Evolutionary conservation across 2,888 invertebrate species (phyloP).

Genomic region (Tenodera sinensis): DNA sequence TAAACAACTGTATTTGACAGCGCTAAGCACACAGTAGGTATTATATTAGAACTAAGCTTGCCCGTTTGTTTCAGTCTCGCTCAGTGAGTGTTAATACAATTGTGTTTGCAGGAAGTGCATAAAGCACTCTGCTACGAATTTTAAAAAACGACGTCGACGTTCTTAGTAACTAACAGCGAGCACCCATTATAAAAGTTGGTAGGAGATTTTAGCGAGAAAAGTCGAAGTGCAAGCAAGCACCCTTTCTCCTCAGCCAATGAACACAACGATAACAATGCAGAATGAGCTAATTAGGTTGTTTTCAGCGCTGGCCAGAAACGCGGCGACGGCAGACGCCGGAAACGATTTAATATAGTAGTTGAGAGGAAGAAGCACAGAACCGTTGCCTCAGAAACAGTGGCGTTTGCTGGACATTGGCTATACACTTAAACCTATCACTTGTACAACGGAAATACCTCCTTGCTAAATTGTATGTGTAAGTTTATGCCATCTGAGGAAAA

Average conservation of each 20-base stretch:
- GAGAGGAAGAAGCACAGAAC: background rate
- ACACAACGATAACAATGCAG: background rate
- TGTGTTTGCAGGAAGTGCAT: background rate
- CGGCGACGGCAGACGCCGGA: background rate
- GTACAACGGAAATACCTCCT: too few species aligned
- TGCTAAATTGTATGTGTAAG: too few species aligned
- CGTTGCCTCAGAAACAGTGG: background rate
- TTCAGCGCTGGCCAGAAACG: background rate
- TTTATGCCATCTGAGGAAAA: too few species aligned
- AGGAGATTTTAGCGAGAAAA: background rate
- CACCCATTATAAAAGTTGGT: background rate
- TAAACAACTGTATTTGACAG: background rate
- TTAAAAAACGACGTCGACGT: background rate
- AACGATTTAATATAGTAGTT: background rate
- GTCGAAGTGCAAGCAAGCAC: background rate
- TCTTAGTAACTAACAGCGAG: background rate
- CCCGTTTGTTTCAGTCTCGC: too few species aligned
- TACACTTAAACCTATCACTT: too few species aligned
- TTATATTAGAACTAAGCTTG: too few species aligned
- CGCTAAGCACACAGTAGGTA: background rate
- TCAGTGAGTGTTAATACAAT: background rate
- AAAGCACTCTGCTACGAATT: background rate
- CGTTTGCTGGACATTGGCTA: background rate
- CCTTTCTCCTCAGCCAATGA: background rate
- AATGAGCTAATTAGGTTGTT: background rate